Evolutionary conservation across 1,140 invertebrate species (phyloP).

Genomic region (Parasteatoda tepidariorum): DNA sequence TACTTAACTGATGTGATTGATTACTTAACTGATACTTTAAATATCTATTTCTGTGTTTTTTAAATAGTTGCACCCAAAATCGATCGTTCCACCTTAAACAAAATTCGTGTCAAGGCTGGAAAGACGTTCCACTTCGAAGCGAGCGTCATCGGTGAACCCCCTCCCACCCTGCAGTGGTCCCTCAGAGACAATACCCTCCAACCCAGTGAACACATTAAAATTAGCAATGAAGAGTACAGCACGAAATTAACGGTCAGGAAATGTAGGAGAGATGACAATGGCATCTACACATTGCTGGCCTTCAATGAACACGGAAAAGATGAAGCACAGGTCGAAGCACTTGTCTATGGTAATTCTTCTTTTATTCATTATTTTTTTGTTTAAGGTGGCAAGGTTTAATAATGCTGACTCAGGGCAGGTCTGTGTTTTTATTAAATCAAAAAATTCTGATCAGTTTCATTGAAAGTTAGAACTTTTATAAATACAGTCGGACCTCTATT

Average conservation of each 20-base stretch:
- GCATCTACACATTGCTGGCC: slow-evolving; percentile 89
- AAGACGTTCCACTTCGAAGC: slow-evolving; percentile 76
- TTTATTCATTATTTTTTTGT: too few species aligned
- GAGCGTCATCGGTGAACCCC: slow-evolving; percentile 71
- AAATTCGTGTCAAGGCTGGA: slow-evolving; percentile 78
- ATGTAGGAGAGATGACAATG: slow-evolving; percentile 78
- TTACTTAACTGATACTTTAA: too few species aligned
- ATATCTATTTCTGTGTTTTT: too few species aligned
- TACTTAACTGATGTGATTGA: too few species aligned
- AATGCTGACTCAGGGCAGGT: too few species aligned
- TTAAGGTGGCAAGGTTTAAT: too few species aligned
- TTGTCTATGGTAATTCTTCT: slow-evolving; percentile 84
- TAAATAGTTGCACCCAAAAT: slow-evolving; percentile 67
- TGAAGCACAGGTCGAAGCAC: slow-evolving; percentile 91
- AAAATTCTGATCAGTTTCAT: too few species aligned
- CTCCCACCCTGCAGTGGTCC: slow-evolving; percentile 72
- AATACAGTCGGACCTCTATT: too few species aligned
- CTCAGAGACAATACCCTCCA: slow-evolving; percentile 77
- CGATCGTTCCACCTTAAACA: slow-evolving; percentile 71
- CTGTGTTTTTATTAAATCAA: too few species aligned
- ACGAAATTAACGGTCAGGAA: slow-evolving; percentile 70
- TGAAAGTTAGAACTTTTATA: too few species aligned
- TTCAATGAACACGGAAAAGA: slow-evolving; percentile 94
- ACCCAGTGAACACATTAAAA: slow-evolving; percentile 68
- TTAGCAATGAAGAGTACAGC: slow-evolving; percentile 68